Conservation (phyloP, 2,888 invertebrate genomes). For the Ichneumon xanthorius region DNA sequence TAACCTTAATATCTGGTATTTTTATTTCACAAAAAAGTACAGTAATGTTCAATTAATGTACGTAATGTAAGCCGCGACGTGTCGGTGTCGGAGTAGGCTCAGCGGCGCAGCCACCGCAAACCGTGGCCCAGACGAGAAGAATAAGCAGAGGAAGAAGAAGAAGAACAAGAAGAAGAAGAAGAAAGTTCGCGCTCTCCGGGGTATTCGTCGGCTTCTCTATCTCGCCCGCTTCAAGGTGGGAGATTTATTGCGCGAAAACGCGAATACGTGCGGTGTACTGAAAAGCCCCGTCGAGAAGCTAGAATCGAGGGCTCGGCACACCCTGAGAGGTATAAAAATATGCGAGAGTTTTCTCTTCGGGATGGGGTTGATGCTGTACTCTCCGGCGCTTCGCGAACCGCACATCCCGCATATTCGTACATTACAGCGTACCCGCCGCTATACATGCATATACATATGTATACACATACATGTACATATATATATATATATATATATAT, state of each 20-base stretch:
- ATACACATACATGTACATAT: no score
- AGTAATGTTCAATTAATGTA: no score
- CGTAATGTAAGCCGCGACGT: not conserved
- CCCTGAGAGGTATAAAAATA: constrained; percentile 1
- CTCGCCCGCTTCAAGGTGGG: constrained; percentile 20
- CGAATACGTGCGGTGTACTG: constrained; percentile 61
- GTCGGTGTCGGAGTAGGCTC: constrained; percentile 9
- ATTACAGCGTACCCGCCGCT: not conserved
- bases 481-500: not conserved
- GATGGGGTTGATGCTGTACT: constrained; percentile 41
- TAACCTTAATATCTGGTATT: no score
- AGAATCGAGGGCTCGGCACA: constrained; percentile 36
- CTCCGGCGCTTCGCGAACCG: constrained; percentile 9
- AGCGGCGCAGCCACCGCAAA: constrained; percentile 6
- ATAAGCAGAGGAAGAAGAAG: constrained; percentile 33
- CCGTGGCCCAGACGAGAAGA: constrained; percentile 23
- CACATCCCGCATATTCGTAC: constrained; percentile 27
- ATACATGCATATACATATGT: not conserved
- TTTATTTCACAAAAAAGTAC: no score
- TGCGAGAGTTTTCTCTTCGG: constrained; percentile 18
- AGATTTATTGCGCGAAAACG: constrained; percentile 69
- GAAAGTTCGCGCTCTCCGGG: constrained; percentile 61
- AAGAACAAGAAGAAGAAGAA: constrained; percentile 43
- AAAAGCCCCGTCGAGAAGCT: constrained; percentile 59
- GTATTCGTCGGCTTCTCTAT: constrained; percentile 35